Evolutionary conservation across 2,113 vertebrate genomes (phyloP), one percentile per base, ranked within the genome.

Genomic region (Scomber colias): DNA sequence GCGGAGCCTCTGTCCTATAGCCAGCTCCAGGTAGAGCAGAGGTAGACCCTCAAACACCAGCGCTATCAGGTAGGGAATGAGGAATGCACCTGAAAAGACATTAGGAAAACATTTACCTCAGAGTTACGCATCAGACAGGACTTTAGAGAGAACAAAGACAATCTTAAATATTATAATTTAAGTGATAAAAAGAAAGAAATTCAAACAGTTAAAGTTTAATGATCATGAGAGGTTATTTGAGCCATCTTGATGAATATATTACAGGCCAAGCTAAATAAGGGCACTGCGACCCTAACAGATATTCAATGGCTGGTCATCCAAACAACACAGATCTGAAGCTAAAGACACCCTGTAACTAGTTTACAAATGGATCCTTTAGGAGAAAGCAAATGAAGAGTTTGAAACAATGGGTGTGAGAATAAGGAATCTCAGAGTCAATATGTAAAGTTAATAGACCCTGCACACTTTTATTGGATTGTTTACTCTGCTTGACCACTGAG

Each of bases 31-130:
- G 63, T 97, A 96, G 72, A 98, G 94, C 65, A 98, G 82, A 0
- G 97, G 97, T 53, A 98, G 92, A 35, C 97, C 97, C 94, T 98
- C 95, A 0, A 97, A 95, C 78, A 96, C 80, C 86, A 98, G 90
- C 0, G 97, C 97, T 0, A 97, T 88, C 80, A 96, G 13, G 71
- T 98, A 98, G 0, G 97, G 97, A 64, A 98, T 95, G 81, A 99
- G 95, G 93, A 98, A 98, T 4, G 97, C 96, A 3, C 97, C 98
- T 98, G 86, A 31, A 27, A 27, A 60, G 31, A 77, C n/a, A 75
- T 0, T 5, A 44, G 44, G 44, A n/a, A 16, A 54, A 82, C 16
- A 69, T 31, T 81, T 21, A 68, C 11, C 4, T 30, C 2, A 30
- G 46, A 51, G 19, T 24, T 45, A 66, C 24, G 54, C 16, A 55